phyloP scores from a whole-genome alignment of 1,140 invertebrate genomes.

The Penaeus vannamei region DNA sequence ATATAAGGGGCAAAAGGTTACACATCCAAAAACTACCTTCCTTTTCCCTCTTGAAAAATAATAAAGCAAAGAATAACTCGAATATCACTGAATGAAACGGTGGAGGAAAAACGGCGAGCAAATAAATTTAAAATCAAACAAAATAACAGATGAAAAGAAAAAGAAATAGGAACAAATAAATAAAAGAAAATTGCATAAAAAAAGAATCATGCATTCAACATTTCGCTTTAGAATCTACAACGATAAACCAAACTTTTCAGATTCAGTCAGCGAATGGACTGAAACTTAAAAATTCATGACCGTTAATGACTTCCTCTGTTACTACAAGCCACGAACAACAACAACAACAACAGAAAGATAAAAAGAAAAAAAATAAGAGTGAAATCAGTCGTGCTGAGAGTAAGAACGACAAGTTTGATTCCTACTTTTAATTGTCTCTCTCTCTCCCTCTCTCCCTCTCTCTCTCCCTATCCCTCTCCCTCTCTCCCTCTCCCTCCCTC shows the following conservation, averaged over 20 bases:
- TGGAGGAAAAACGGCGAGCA: background rate
- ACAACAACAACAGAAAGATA: too few species aligned
- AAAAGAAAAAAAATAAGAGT: too few species aligned
- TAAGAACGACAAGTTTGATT: background rate
- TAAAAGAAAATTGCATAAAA: background rate
- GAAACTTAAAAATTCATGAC: too few species aligned
- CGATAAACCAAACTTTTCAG: too few species aligned
- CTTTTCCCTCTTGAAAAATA: background rate
- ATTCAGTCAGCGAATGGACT: too few species aligned
- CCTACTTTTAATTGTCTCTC: background rate
- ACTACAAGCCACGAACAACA: too few species aligned
- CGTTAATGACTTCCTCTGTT: too few species aligned
- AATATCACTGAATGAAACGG: background rate
- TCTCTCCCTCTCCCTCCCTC: background rate
- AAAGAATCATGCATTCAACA: too few species aligned
- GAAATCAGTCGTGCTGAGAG: too few species aligned
- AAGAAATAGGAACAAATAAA: background rate
- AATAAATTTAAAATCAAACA: background rate
- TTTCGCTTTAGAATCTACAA: too few species aligned
- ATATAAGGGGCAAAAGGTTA: background rate
- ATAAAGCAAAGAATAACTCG: background rate
- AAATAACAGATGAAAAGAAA: background rate
- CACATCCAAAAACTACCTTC: background rate
- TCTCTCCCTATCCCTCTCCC: background rate
- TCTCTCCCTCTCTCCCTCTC: background rate